phyloP scores from a whole-genome alignment of 1,140 invertebrate species.

The Lerema accius region DNA sequence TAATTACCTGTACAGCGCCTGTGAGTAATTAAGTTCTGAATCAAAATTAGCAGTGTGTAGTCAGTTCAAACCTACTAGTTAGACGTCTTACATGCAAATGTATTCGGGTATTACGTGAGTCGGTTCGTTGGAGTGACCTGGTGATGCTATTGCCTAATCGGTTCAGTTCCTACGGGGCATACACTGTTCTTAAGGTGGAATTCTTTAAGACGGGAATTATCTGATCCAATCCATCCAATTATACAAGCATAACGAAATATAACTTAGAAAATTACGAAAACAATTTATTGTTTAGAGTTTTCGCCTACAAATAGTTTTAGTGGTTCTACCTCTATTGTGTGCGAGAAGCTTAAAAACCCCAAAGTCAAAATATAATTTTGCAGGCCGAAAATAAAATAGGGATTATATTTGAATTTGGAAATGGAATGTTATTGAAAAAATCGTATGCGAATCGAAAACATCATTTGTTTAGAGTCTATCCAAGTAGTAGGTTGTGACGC shows the following conservation, averaged over 20 bases:
- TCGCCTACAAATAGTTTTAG: too few species aligned
- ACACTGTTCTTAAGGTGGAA: too few species aligned
- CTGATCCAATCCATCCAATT: too few species aligned
- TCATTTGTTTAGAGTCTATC: constrained; percentile 64
- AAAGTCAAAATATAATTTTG: neutral
- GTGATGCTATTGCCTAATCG: constrained; percentile 2
- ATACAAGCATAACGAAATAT: too few species aligned
- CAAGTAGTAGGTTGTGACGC: constrained; percentile 56
- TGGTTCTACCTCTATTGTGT: neutral
- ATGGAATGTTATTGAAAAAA: constrained; percentile 29
- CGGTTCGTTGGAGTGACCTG: neutral
- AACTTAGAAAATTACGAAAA: too few species aligned
- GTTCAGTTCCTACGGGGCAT: too few species aligned
- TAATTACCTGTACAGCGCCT: constrained; percentile 5
- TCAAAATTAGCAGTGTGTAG: constrained; percentile 21
- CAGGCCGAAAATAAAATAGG: constrained; percentile 27
- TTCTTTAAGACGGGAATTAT: too few species aligned
- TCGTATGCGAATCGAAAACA: constrained; percentile 22
- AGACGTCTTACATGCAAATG: constrained; percentile 24
- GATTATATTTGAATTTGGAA: too few species aligned
- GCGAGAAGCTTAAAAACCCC: neutral
- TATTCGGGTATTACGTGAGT: constrained; percentile 16
- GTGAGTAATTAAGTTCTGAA: constrained; percentile 22
- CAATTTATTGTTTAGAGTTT: too few species aligned
- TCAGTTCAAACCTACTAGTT: constrained; percentile 7